Evolutionary conservation across 2,113 vertebrate species (phyloP).

Genomic region (Sinocyclocheilus anophthalmus): DNA sequence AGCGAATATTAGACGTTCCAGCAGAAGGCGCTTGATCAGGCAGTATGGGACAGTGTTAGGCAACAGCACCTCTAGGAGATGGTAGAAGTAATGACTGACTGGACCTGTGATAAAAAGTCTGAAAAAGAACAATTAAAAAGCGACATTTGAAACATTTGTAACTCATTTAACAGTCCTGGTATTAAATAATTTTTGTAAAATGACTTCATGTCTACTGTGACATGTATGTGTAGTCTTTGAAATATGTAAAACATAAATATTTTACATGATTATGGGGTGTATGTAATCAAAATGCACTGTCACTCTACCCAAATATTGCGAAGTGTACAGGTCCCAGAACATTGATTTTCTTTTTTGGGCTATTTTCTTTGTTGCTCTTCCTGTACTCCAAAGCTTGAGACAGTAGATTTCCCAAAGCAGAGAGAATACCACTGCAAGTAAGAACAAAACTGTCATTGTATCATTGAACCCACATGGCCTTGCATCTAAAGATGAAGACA

Average conservation of each 20-base stretch:
- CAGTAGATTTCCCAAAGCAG: constrained; percentile 84
- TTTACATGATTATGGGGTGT: background rate
- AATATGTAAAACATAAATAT: background rate
- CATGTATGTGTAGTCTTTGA: no score
- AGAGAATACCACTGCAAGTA: constrained; percentile 80
- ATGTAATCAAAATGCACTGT: background rate
- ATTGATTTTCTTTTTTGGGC: constrained; percentile 64
- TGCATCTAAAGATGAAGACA: background rate
- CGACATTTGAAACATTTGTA: background rate
- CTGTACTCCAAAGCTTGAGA: constrained; percentile 79
- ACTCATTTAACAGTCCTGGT: background rate
- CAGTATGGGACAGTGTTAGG: constrained; percentile 77
- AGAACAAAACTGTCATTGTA: constrained; percentile 11
- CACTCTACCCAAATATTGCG: constrained; percentile 79
- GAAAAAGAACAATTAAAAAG: constrained; percentile 36
- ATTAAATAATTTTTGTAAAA: background rate
- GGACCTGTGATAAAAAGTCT: constrained; percentile 86
- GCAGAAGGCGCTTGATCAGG: constrained; percentile 79
- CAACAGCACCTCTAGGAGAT: constrained; percentile 81
- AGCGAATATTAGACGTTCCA: constrained; percentile 84
- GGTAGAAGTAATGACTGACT: constrained; percentile 85
- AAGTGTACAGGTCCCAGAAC: constrained; percentile 76
- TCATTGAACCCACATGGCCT: background rate
- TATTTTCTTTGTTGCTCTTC: constrained; percentile 68
- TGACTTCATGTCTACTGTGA: background rate